Evolutionary conservation across 2,797 vertebrate species (phyloP).

Genomic region (Sebastes goodei): DNA sequence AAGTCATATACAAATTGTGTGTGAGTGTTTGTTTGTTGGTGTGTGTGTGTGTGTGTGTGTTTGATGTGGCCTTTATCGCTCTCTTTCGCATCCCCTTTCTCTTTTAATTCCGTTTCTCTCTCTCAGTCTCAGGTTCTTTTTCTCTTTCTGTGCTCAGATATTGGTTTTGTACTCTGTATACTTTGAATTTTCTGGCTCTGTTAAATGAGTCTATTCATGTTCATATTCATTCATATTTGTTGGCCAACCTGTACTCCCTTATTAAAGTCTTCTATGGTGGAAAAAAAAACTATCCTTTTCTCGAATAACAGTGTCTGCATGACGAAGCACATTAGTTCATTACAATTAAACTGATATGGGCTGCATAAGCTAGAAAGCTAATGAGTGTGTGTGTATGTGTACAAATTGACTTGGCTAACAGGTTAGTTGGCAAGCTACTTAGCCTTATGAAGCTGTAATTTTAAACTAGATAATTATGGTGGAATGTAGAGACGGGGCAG

Average conservation of each 20-base stretch:
- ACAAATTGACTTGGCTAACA: conserved; percentile 51
- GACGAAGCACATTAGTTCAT: background rate
- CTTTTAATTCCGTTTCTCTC: background rate
- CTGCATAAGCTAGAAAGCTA: conserved; percentile 10
- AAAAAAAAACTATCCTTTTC: background rate
- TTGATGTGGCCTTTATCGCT: background rate
- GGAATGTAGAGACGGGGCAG: conserved; percentile 3
- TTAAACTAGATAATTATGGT: conserved; percentile 49
- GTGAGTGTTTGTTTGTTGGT: background rate
- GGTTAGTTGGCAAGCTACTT: conserved; percentile 43
- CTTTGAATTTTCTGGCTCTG: background rate
- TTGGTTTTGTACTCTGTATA: background rate
- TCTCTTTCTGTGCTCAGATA: background rate
- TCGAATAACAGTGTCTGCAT: background rate
- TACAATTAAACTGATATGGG: conserved; percentile 7
- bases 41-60: background rate
- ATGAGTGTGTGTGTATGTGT: conserved; percentile 9
- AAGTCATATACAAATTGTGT: background rate
- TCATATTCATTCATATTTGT: background rate
- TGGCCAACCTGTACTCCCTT: background rate
- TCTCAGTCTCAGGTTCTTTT: background rate
- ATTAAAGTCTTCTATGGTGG: background rate
- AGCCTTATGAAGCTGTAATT: conserved; percentile 39
- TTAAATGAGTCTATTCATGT: background rate
- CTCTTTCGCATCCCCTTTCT: background rate